These are phyloP conservation scores for Sebastes reedi DNA, from an alignment of 2,797 vertebrate genomes.

Conservation along the genomic window DNA sequence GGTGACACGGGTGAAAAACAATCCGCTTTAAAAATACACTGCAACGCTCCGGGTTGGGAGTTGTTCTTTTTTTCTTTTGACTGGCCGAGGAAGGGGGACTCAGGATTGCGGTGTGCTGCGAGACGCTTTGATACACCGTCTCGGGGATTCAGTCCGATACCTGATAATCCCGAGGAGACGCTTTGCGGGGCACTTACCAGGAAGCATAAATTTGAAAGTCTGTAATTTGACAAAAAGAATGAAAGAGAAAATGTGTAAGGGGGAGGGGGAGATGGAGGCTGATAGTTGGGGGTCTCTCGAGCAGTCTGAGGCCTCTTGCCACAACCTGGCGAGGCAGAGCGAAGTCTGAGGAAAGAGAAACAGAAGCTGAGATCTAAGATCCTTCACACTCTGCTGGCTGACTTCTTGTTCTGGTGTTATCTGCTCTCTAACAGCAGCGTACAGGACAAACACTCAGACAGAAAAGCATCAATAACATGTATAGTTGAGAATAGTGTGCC, in stretches of 20 bases:
- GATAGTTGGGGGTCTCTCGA: slow-evolving; percentile 54
- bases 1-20: slow-evolving; percentile 65
- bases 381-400: slow-evolving; percentile 2
- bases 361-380: neutral
- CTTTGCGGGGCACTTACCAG: slow-evolving; percentile 66
- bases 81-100: slow-evolving; percentile 4
- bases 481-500: slow-evolving; percentile 26
- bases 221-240: slow-evolving; percentile 73
- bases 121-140: slow-evolving; percentile 76
- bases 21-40: slow-evolving; percentile 75
- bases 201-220: slow-evolving; percentile 68
- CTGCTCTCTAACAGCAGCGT: slow-evolving; percentile 36
- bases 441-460: slow-evolving; percentile 8
- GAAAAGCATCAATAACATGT: slow-evolving; percentile 25
- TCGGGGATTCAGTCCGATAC: slow-evolving; percentile 67
- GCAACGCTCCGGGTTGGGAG: slow-evolving; percentile 35
- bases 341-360: slow-evolving; percentile 32
- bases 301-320: slow-evolving; percentile 37
- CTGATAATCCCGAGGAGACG: slow-evolving; percentile 74
- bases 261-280: slow-evolving; percentile 24
- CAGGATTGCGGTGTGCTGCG: slow-evolving; percentile 38
- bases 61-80: slow-evolving; percentile 9
- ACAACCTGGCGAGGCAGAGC: slow-evolving; percentile 8
- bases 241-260: slow-evolving; percentile 38
- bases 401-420: slow-evolving; percentile 26